Base-by-base conservation (phyloP, 2,888 invertebrate genomes). In the Saturnia japonica region DNA sequence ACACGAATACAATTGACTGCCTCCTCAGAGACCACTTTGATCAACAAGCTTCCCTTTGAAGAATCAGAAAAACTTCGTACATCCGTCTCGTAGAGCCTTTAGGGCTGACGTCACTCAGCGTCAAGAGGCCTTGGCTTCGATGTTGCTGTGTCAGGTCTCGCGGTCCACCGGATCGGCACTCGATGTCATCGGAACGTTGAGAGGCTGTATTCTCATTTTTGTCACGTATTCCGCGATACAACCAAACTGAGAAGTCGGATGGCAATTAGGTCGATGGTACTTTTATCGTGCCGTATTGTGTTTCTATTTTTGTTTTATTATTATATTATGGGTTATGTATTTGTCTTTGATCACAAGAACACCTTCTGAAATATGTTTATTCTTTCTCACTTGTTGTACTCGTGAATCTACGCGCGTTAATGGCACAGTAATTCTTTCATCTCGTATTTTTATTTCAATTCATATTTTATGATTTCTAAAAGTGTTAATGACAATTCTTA, bases 111-210 rank as follows among this genome's bases (percentile, higher is more conserved):
- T 89, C 85, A 86, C 69, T 67, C 69, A 14, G 69, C 62, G 47
- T 67, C 67, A 45, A 69, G 71, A 67, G 68, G 57, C 25, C 57
- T 69, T 84, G 89, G 85, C 86, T 81, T 82, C 83, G 83, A 84
- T 86, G 85, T 80, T 81, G 82, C 81, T 81, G 84, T 78, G 91
- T 91, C 91, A 91, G 91, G 91, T 82, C 80, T 89, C 82, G 81
- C 82, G 81, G 82, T 77, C 77, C 78, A 78, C 76, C 74, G 79
- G 78, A 80, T 74, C 81, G 81, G 82, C 81, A 78, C 88, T 89
- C 83, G 85, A 85, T 83, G 81, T 79, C 82, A 68, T 57, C 70
- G 73, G 6, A 60, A 60, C 57, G 57, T 60, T 11, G 64, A 64
- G 64, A 64, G 64, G 64, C 64, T 64, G 64, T 76, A 77, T 77